Conservation (phyloP, 2,888 invertebrate species). For the Rotaria socialis region DNA sequence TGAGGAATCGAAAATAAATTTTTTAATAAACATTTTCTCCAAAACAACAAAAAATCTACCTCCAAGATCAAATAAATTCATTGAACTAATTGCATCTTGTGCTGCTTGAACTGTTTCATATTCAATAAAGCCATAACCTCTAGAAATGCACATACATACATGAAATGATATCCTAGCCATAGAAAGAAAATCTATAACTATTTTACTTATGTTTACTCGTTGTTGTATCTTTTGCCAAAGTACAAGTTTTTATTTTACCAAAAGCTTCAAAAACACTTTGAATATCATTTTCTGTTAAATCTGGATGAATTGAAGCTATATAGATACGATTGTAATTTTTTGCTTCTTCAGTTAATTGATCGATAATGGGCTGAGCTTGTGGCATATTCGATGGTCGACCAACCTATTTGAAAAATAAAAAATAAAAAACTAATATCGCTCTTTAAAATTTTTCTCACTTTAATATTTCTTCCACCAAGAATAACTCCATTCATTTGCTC, state of each 20-base stretch:
- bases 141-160: slow-evolving; percentile 57
- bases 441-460: slow-evolving; percentile 58
- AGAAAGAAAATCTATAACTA: not conserved
- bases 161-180: too few relatives aligned
- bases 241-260: slow-evolving; percentile 62
- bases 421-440: not conserved
- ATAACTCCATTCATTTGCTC: slow-evolving; percentile 99
- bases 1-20: too few relatives aligned
- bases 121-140: slow-evolving; percentile 97
- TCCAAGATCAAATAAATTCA: slow-evolving; percentile 98
- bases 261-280: slow-evolving; percentile 94
- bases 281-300: slow-evolving; percentile 84
- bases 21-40: not conserved
- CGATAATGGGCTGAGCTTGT: slow-evolving; percentile 98
- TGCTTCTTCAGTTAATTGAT: slow-evolving; percentile 95
- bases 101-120: slow-evolving; percentile 87
- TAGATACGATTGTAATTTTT: slow-evolving; percentile 95
- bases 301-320: slow-evolving; percentile 93
- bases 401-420: slow-evolving; percentile 55
- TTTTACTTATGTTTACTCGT: slow-evolving; percentile 66
- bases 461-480: slow-evolving; percentile 92
- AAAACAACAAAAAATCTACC: slow-evolving; percentile 62
- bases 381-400: slow-evolving; percentile 97
- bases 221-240: slow-evolving; percentile 79
- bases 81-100: slow-evolving; percentile 90